Conservation (phyloP, 2,113 vertebrate genomes). For the Cryptomyrus ogoouensis region DNA sequence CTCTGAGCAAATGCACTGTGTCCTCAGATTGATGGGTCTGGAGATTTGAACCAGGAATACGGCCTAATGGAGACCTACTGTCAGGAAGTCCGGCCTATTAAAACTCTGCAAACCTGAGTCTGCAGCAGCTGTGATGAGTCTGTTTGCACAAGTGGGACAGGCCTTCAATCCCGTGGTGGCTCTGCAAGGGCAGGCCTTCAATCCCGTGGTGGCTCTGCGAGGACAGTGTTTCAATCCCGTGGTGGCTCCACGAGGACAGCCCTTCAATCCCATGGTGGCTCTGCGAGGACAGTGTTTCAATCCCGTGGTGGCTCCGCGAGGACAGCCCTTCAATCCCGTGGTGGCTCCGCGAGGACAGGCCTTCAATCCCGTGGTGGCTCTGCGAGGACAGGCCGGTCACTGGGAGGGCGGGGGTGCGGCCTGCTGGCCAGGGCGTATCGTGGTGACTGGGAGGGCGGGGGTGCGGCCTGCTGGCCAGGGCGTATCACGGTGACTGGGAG, state of each 20-base stretch:
- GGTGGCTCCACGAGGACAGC: slow-evolving; percentile 5
- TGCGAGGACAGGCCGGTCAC: slow-evolving; percentile 12
- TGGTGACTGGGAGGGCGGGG: background rate
- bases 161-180: slow-evolving; percentile 21
- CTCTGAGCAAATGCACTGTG: background rate
- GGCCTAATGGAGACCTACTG: background rate
- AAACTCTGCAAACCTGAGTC: background rate
- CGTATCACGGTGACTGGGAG: too few species aligned
- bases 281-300: background rate
- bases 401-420: background rate
- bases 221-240: too few species aligned
- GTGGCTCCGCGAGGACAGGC: too few species aligned
- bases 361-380: too few species aligned
- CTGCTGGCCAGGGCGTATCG: background rate
- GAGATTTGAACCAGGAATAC: background rate
- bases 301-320: too few species aligned
- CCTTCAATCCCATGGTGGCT: slow-evolving; percentile 22
- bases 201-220: too few species aligned
- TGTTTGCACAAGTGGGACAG: slow-evolving; percentile 34
- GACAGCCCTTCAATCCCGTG: too few species aligned
- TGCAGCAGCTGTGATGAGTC: slow-evolving; percentile 7
- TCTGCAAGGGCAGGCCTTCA: background rate
- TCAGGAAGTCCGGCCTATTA: background rate
- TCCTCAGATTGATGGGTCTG: background rate
- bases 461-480: background rate